These are phyloP conservation scores for Coregonus suidteri DNA, from an alignment of 2,797 vertebrate genomes.

Conservation along the genomic window DNA sequence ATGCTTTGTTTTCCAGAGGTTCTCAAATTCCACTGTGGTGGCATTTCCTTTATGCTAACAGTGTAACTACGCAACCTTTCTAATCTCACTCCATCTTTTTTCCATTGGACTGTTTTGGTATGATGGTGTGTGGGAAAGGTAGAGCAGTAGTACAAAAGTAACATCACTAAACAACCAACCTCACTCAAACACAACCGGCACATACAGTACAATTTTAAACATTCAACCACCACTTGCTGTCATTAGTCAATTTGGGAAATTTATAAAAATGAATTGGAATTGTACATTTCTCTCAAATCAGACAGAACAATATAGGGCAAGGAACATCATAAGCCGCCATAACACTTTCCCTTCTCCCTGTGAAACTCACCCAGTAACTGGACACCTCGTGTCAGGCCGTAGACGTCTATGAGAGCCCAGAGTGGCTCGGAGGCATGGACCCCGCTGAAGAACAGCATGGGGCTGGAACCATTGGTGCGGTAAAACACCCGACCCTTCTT, in stretches of 20 bases:
- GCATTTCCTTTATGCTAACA: constrained; percentile 60
- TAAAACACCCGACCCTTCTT: constrained; percentile 97
- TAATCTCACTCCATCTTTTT: constrained; percentile 40
- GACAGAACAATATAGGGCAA: neutral
- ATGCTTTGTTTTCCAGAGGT: constrained; percentile 48
- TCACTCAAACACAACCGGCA: constrained; percentile 31
- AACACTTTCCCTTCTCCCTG: neutral
- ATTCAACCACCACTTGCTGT: too few relatives aligned
- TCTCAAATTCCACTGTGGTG: constrained; percentile 53
- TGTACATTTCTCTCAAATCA: neutral
- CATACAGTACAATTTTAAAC: constrained; percentile 28
- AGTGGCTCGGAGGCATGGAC: constrained; percentile 86
- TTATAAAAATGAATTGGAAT: neutral
- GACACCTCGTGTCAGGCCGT: constrained; percentile 92
- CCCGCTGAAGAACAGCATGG: constrained; percentile 94
- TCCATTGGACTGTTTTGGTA: constrained; percentile 65
- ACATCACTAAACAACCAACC: constrained; percentile 56
- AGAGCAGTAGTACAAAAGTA: constrained; percentile 46
- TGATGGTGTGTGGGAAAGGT: constrained; percentile 47
- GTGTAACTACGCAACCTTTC: constrained; percentile 44
- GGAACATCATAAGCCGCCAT: neutral
- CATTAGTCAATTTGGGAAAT: neutral
- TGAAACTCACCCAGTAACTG: constrained; percentile 92
- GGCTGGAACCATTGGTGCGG: constrained; percentile 87
- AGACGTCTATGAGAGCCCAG: constrained; percentile 96